Evolutionary conservation across 2,888 invertebrate species (phyloP).

Genomic region (Zaprionus obscuricornis): DNA sequence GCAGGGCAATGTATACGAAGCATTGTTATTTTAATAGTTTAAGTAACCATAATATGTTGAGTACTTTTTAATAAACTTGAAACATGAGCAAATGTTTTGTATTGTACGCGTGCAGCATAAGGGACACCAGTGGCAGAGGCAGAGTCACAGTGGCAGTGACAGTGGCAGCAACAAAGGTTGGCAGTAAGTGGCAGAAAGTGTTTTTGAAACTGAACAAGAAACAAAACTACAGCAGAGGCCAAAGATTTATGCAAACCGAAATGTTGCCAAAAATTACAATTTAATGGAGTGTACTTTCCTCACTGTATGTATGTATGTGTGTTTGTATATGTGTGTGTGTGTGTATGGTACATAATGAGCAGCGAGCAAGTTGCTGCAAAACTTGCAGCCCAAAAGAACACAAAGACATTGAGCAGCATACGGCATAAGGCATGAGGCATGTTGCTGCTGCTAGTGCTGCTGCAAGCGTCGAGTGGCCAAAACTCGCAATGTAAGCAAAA

Average conservation of each 20-base stretch:
- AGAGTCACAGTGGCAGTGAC: background rate
- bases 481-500: conserved; percentile 65
- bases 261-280: conserved; percentile 81
- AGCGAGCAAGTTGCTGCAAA: conserved; percentile 64
- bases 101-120: conserved; percentile 49
- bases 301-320: conserved; percentile 3
- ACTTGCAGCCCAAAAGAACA: conserved; percentile 37
- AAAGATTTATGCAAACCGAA: conserved; percentile 80
- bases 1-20: conserved; percentile 16
- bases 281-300: conserved; percentile 74
- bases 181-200: too few relatives aligned
- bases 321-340: conserved; percentile 14
- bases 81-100: conserved; percentile 68
- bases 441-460: background rate
- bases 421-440: conserved; percentile 4
- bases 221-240: conserved; percentile 40
- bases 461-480: conserved; percentile 34
- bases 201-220: conserved; percentile 6
- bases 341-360: conserved; percentile 72
- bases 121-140: conserved; percentile 48
- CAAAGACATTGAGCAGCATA: conserved; percentile 26
- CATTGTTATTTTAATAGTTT: conserved; percentile 77
- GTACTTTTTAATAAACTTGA: conserved; percentile 78
- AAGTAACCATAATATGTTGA: conserved; percentile 79
- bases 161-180: too few relatives aligned